Evolutionary conservation across 1,140 invertebrate genomes (phyloP), one percentile per base, ranked within the genome.

Genomic region (Anthonomus grandis): DNA sequence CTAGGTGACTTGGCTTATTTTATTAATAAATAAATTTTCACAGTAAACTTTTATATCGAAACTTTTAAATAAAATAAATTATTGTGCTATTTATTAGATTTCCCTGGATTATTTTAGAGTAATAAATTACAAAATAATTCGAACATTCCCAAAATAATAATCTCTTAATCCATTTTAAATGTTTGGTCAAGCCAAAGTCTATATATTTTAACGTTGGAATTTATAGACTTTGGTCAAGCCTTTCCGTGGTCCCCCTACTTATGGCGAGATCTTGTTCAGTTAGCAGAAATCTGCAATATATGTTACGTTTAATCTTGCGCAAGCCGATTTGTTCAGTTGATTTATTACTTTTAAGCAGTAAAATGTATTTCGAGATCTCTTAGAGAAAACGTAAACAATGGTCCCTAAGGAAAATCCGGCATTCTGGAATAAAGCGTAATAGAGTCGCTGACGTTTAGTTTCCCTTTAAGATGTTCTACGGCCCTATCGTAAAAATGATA

Each of bases 131-230:
- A 5, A 8, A 37, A 37, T 36, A 50, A 37, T 38, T 22, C 19
- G n/a, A n/a, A 50, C 48, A 50, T 22, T 18, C 45, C 45, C 45
- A 8, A 12, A 47, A 38, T 22, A 41, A 42, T 52, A 41, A 39
- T 42, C 37, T 38, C 37, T 42, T 41, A 52, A 52, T 52, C 49
- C 38, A 52, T 41, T 49, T 24, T 15, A 36, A 41, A 52, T 52
- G 39, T 52, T 41, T n/a, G n/a, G n/a, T n/a, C n/a, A n/a, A n/a
- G n/a, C n/a, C n/a, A n/a, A n/a, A n/a, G n/a, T n/a, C n/a, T n/a
- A n/a, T n/a, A n/a, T n/a, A n/a, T n/a, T n/a, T n/a, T n/a, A n/a
- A n/a, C n/a, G n/a, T n/a, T n/a, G n/a, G n/a, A n/a, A n/a, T n/a
- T n/a, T n/a, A n/a, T n/a, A n/a, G n/a, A n/a, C n/a, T 52, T 52